These are phyloP conservation scores for Nomada fabriciana DNA, from an alignment of 2,888 invertebrate species.

Conservation along the genomic window DNA sequence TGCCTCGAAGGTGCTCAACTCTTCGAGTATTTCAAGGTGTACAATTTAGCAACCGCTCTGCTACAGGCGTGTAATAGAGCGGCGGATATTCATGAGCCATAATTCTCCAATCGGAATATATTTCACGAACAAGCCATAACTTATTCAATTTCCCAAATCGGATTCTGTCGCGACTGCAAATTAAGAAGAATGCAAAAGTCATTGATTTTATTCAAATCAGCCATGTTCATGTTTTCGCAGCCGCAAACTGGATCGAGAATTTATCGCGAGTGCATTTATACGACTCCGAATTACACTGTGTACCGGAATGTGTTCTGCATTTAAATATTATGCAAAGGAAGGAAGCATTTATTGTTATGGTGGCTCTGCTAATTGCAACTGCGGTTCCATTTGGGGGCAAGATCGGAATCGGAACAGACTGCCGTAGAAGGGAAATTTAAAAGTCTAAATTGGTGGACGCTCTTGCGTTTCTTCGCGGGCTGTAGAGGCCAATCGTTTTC, in stretches of 20 bases:
- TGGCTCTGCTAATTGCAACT: conserved; percentile 13
- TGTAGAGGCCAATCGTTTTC: conserved; percentile 4
- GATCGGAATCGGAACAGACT: conserved; percentile 7
- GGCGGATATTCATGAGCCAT: too few relatives aligned
- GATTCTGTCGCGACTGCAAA: neutral
- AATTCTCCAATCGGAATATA: too few relatives aligned
- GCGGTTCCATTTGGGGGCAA: conserved; percentile 8
- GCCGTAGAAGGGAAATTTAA: conserved; percentile 18
- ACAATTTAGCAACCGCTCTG: neutral
- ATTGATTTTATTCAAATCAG: conserved; percentile 1
- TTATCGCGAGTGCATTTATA: neutral
- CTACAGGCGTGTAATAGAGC: too few relatives aligned
- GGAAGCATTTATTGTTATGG: neutral
- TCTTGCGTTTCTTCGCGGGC: conserved; percentile 5
- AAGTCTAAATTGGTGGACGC: conserved; percentile 20
- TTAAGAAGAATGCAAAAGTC: neutral
- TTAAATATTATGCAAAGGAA: neutral
- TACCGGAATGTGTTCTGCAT: neutral
- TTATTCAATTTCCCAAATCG: too few relatives aligned
- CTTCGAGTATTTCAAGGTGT: conserved; percentile 7
- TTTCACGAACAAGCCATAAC: too few relatives aligned
- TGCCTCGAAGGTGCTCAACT: conserved; percentile 73
- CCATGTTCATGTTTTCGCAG: too few relatives aligned
- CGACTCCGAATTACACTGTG: neutral
- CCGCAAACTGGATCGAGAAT: neutral